Evolutionary conservation across 2,888 invertebrate species (phyloP).

Genomic region (Choreutis nemorana): DNA sequence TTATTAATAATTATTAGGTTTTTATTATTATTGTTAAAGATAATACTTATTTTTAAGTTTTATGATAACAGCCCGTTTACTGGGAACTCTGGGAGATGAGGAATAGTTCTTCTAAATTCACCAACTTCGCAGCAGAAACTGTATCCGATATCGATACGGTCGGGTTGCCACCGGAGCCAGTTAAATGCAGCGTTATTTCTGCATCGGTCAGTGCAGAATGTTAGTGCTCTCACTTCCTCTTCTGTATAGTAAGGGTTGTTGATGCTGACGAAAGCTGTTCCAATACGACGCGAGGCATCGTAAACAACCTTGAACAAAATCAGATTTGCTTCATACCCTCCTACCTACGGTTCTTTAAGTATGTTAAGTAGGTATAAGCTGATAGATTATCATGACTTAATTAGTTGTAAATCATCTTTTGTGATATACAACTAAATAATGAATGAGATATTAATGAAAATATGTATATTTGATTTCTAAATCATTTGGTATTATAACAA

Average conservation of each 20-base stretch:
- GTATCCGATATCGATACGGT: constrained; percentile 60
- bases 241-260: constrained; percentile 68
- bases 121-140: constrained; percentile 69
- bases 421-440: no score
- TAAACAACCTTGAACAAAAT: constrained; percentile 52
- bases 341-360: no score
- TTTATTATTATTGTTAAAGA: no score
- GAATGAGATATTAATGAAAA: no score
- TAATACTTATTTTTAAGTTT: no score
- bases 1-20: no score
- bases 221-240: constrained; percentile 33
- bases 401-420: no score
- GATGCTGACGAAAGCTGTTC: constrained; percentile 67
- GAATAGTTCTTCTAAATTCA: constrained; percentile 60
- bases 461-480: no score
- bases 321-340: no score
- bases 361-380: no score
- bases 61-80: constrained; percentile 45
- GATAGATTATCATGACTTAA: no score
- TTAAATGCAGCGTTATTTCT: constrained; percentile 63
- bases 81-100: constrained; percentile 59
- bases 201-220: constrained; percentile 60
- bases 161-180: constrained; percentile 68
- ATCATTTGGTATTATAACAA: no score
- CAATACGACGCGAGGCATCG: constrained; percentile 50